A percentile compares a stretch with the other conserved stretches of the same genome.
Evolutionary conservation across 2,888 invertebrate species (phyloP).

Genomic region (Argyra leucocephala): DNA sequence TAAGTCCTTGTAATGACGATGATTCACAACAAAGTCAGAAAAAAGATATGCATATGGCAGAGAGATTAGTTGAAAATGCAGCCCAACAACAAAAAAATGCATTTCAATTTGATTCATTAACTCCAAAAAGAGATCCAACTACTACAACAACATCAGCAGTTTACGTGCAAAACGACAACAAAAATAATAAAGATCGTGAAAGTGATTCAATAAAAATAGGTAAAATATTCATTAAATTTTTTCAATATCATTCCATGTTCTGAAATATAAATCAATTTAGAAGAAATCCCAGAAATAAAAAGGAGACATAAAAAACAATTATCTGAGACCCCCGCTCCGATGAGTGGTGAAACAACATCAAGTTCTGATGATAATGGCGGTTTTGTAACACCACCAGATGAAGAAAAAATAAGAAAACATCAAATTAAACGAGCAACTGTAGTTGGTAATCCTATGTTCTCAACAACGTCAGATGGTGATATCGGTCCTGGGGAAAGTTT

Average conservation of each 20-base stretch:
- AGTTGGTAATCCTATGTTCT: conserved; percentile 83
- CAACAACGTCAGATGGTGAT: conserved; percentile 46
- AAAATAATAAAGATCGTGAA: conserved; percentile 25
- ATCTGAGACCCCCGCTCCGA: conserved; percentile 19
- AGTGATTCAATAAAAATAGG: conserved; percentile 26
- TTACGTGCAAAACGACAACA: conserved; percentile 19
- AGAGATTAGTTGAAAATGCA: conserved; percentile 40
- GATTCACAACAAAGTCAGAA: conserved; percentile 12
- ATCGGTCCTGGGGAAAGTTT: conserved; percentile 52
- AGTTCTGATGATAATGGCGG: conserved; percentile 31
- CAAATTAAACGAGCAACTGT: conserved; percentile 74
- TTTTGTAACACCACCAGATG: conserved; percentile 29
- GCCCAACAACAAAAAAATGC: conserved; percentile 41
- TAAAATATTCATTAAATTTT: conserved; percentile 15
- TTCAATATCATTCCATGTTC: neutral
- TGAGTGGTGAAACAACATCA: conserved; percentile 25
- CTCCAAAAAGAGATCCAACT: conserved; percentile 35
- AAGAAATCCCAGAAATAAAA: conserved; percentile 26
- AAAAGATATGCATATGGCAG: conserved; percentile 41
- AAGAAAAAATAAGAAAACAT: conserved; percentile 25
- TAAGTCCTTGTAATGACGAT: conserved; percentile 18
- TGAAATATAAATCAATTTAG: conserved; percentile 17
- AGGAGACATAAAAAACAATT: conserved; percentile 25
- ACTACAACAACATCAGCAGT: conserved; percentile 18
- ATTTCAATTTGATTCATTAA: conserved; percentile 44